Evolutionary conservation across 2,888 invertebrate species (phyloP), one percentile per base, ranked within the genome.

Genomic region (Napeogenes inachia): DNA sequence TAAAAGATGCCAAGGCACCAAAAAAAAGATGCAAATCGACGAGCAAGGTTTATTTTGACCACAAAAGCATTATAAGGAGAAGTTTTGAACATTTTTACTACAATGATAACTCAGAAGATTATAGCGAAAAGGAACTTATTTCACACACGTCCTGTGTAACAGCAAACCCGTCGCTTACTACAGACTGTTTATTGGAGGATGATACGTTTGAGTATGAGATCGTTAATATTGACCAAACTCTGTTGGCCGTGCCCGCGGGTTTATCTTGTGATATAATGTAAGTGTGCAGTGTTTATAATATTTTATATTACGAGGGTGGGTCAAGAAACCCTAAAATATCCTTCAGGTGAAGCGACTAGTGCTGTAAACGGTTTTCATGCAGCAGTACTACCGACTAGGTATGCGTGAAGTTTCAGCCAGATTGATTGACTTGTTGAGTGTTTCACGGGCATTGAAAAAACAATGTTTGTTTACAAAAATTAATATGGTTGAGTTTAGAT

Each of bases 181-280:
- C 21, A 21, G 21, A 68, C 2, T 68, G 75, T 6, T 45, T 86
- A n/a, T 54, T 89, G 1, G 87, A 87, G 0, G 87, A 78, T 32
- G 89, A 90, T 54, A 79, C 88, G 0, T 86, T 89, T 65, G 89
- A 89, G 57, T 89, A 89, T 56, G 89, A 89, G 10, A 89, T 89
- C 6, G 80, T 89, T 4, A 89, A 89, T 60, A 89, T 89, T 56
- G 87, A 89, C 61, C 72, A 73, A 0, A 74, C 70, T 4, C 68
- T 87, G 60, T 64, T 89, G 32, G 74, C 71, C 8, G 57, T 82
- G 2, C 75, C 78, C 0, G 75, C 78, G 2, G 71, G 65, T 0
- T 55, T 70, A 32, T 75, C 79, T 4, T 64, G 56, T 45, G 75
- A 78, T 32, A 57, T 64, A 32, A 42, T 70, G 84, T 81, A 60